A percentile compares a stretch with the other conserved stretches of the same genome.
Conservation (phyloP, 2,113 vertebrate species). For the Odocoileus virginianus region DNA sequence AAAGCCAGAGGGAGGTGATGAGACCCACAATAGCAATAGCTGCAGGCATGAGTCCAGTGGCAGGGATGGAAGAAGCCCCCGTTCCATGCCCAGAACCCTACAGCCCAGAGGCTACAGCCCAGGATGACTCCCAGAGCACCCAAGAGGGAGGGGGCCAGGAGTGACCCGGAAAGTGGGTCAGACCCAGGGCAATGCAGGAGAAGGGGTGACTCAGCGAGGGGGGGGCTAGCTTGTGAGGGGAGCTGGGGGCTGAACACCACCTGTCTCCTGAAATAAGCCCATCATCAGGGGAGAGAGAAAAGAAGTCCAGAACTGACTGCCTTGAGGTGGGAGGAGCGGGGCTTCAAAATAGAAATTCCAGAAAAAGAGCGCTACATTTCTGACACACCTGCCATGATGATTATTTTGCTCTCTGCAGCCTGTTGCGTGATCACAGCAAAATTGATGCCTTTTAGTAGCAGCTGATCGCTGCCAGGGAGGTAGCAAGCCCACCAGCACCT, state of each 20-base stretch:
- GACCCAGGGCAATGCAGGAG: accelerated
- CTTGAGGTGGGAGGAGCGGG: accelerated
- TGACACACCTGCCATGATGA: not conserved
- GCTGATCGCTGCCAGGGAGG: not conserved
- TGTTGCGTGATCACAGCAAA: not conserved
- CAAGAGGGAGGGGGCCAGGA: accelerated
- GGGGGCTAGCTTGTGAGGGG: not conserved
- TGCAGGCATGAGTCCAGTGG: accelerated
- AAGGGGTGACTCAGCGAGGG: not conserved
- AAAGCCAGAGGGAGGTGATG: not conserved
- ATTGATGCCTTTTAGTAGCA: not conserved
- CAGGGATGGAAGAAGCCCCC: not conserved
- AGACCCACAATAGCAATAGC: not conserved
- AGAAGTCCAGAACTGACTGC: not conserved
- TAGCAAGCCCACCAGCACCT: not conserved
- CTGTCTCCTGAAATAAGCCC: not conserved
- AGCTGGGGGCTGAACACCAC: not conserved
- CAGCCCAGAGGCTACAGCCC: not conserved
- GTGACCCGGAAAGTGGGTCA: not conserved
- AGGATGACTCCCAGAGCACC: not conserved
- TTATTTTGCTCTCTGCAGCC: not conserved
- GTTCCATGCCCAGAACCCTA: not conserved
- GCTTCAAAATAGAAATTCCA: not conserved
- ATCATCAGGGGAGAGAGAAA: not conserved
- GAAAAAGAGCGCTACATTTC: not conserved